Percentiles rank a stretch among this genome's conserved stretches.
phyloP scores from a whole-genome alignment of 1,140 invertebrate species.

The Steinernema khuongi region DNA sequence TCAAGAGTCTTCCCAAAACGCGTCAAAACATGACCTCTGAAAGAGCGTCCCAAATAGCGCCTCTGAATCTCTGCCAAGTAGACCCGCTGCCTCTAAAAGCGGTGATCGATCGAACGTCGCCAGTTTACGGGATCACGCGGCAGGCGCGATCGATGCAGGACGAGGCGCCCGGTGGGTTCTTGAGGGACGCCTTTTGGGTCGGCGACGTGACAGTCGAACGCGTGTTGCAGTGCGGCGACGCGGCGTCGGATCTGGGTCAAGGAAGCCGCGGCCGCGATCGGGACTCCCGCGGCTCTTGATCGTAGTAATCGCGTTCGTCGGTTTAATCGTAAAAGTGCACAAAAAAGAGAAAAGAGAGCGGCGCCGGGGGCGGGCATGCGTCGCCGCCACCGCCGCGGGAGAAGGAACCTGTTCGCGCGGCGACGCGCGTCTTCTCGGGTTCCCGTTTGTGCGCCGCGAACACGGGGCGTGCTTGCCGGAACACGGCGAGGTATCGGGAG shows the following conservation, averaged over 20 bases:
- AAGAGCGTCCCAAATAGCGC: too few species aligned
- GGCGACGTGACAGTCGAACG: slow-evolving; percentile 9
- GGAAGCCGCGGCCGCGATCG: background rate
- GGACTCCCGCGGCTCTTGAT: slow-evolving; percentile 1
- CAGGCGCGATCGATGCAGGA: background rate
- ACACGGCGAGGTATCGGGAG: too few species aligned
- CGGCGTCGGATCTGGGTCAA: slow-evolving; percentile 9
- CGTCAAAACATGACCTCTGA: too few species aligned
- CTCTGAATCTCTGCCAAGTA: too few species aligned
- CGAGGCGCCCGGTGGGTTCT: background rate
- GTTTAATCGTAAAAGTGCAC: slow-evolving; percentile 14
- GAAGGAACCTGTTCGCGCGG: too few species aligned
- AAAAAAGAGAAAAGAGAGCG: slow-evolving; percentile 7
- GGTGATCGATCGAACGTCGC: background rate
- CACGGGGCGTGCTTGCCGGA: too few species aligned
- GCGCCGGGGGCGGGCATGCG: background rate
- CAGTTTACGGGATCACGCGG: slow-evolving; percentile 3
- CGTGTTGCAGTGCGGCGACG: background rate
- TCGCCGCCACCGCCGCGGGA: too few species aligned
- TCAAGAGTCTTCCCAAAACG: too few species aligned
- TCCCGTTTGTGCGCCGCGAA: too few species aligned
- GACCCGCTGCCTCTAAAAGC: too few species aligned
- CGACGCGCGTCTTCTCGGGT: too few species aligned
- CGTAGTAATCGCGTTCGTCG: slow-evolving; percentile 16
- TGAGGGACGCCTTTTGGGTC: background rate